Conservation (phyloP, 2,113 vertebrate genomes). For the Oryzias woworae region DNA sequence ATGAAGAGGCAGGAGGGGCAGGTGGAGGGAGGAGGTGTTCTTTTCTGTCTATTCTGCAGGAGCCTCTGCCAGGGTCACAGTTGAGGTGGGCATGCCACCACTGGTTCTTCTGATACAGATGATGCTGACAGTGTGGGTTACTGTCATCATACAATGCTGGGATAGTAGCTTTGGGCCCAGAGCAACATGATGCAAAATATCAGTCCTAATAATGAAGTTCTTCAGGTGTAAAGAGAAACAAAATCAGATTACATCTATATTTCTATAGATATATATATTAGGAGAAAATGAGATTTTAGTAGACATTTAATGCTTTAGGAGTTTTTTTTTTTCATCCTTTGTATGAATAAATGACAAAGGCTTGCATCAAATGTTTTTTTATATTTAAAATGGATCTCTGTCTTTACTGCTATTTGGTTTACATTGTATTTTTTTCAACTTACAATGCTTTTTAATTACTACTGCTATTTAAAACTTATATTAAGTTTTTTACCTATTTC, state of each 20-base stretch:
- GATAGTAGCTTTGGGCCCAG: slow-evolving; percentile 27
- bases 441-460: no score
- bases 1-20: slow-evolving; percentile 43
- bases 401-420: no score
- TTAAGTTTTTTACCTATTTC: no score
- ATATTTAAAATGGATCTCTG: no score
- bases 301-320: not conserved
- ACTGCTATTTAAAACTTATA: no score
- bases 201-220: slow-evolving; percentile 6
- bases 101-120: slow-evolving; percentile 25
- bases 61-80: slow-evolving; percentile 33
- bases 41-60: slow-evolving; percentile 18
- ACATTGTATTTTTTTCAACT: no score
- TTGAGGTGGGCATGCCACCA: slow-evolving; percentile 22
- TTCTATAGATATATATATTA: not conserved
- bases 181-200: slow-evolving; percentile 23
- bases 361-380: no score
- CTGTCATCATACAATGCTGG: slow-evolving; percentile 24
- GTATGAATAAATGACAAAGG: not conserved
- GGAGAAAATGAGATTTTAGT: slow-evolving; percentile 2
- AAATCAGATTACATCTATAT: slow-evolving; percentile 4
- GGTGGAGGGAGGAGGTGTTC: slow-evolving; percentile 59
- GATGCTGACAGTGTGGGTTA: slow-evolving; percentile 25
- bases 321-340: slow-evolving; percentile 27
- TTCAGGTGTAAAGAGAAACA: slow-evolving; percentile 13